These are phyloP conservation scores for Aphaenogaster ashmeadi DNA, from an alignment of 1,140 invertebrate genomes.

Conservation along the genomic window DNA sequence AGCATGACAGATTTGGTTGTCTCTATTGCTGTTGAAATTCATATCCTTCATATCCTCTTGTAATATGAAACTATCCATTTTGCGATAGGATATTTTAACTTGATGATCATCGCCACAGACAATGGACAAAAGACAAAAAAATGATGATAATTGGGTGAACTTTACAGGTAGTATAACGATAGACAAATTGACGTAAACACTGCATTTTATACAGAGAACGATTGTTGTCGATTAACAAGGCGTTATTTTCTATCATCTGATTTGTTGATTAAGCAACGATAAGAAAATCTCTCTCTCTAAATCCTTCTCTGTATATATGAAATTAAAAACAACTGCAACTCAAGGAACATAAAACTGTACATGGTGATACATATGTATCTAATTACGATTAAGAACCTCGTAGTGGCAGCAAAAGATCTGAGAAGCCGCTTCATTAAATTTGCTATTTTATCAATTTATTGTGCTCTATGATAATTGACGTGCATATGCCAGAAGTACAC, in stretches of 20 bases:
- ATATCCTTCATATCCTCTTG: not conserved
- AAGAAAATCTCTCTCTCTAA: not conserved
- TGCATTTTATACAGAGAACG: constrained; percentile 49
- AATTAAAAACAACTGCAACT: constrained; percentile 27
- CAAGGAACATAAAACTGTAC: constrained; percentile 15
- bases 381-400: constrained; percentile 1
- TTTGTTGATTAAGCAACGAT: not conserved
- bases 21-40: not conserved
- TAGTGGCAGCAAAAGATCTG: constrained; percentile 16
- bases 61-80: constrained; percentile 20
- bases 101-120: constrained; percentile 53
- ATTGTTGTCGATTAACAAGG: not conserved
- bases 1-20: not conserved
- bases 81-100: constrained; percentile 55
- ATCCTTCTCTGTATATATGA: constrained; percentile 19
- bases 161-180: not conserved
- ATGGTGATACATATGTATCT: not conserved
- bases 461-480: not conserved
- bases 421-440: constrained; percentile 19
- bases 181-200: constrained; percentile 31
- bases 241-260: not conserved
- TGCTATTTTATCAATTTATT: constrained; percentile 33
- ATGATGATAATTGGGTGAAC: not conserved
- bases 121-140: constrained; percentile 55
- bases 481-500: not conserved